phyloP scores from a whole-genome alignment of 2,797 vertebrate species.

The Centropyge bicolor region DNA sequence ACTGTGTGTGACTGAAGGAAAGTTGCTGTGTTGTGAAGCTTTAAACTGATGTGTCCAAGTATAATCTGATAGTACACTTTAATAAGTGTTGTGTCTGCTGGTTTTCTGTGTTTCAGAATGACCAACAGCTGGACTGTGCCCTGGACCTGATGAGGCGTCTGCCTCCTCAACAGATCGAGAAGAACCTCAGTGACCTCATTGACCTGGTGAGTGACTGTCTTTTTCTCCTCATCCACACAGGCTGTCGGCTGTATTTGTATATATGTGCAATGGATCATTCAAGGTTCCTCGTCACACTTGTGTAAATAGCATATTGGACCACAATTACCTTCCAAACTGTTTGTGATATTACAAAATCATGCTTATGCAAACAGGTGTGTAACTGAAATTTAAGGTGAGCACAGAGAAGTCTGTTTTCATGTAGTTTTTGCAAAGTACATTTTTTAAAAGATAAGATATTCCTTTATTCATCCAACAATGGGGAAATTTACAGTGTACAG shows the following conservation, averaged over 20 bases:
- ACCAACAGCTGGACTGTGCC: conserved; percentile 99
- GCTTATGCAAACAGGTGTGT: background rate
- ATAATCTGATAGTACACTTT: background rate
- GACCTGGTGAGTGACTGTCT: conserved; percentile 91
- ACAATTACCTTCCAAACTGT: background rate
- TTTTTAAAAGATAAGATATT: too few species aligned
- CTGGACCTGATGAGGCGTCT: conserved; percentile 99
- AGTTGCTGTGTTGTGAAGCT: background rate
- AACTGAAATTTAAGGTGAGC: background rate
- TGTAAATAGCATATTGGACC: background rate
- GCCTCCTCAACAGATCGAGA: conserved; percentile 99
- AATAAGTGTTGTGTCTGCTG: conserved; percentile 5
- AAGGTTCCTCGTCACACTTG: too few species aligned
- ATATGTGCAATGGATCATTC: background rate
- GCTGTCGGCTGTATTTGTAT: background rate
- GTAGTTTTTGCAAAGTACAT: background rate
- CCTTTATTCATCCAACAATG: too few species aligned
- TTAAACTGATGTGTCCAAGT: background rate
- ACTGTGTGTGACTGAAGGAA: background rate
- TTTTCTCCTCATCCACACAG: background rate
- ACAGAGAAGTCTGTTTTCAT: background rate
- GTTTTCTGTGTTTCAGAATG: conserved; percentile 87
- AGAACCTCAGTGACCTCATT: conserved; percentile 99
- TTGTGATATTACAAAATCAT: background rate
- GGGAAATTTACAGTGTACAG: too few species aligned